These are phyloP conservation scores for Cremastinae sp. DNA, from an alignment of 2,888 invertebrate genomes.

Conservation along the genomic window DNA sequence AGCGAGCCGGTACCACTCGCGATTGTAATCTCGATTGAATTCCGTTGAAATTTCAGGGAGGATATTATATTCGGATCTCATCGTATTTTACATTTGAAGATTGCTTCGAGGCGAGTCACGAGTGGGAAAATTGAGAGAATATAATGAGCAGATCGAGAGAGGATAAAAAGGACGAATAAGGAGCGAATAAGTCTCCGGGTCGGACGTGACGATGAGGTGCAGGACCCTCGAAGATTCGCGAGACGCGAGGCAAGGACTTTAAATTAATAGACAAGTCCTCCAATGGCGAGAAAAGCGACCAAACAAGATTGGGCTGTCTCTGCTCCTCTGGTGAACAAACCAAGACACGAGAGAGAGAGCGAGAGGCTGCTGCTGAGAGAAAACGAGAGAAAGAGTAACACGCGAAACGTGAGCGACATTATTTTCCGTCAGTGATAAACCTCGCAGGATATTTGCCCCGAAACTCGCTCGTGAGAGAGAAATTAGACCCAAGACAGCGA, in stretches of 20 bases:
- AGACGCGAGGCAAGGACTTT: conserved; percentile 21
- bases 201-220: conserved; percentile 28
- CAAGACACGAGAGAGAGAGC: background rate
- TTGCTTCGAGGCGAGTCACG: background rate
- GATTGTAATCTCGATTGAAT: no score
- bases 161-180: background rate
- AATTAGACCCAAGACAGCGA: conserved; percentile 13
- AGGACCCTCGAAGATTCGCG: conserved; percentile 31
- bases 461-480: conserved; percentile 9
- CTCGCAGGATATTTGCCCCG: conserved; percentile 21
- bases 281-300: conserved; percentile 17
- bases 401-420: conserved; percentile 28
- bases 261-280: conserved; percentile 41
- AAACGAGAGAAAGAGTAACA: conserved; percentile 2
- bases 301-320: conserved; percentile 27
- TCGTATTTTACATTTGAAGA: background rate
- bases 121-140: background rate
- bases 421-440: conserved; percentile 5
- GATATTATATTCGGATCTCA: no score
- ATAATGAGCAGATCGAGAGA: no score
- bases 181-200: background rate
- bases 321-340: conserved; percentile 13
- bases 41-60: no score
- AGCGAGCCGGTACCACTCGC: no score
- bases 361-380: no score